Percentiles rank a stretch among this genome's conserved stretches.
Conservation (phyloP, 2,888 invertebrate genomes). For the Drosophila parthenogenetica region DNA sequence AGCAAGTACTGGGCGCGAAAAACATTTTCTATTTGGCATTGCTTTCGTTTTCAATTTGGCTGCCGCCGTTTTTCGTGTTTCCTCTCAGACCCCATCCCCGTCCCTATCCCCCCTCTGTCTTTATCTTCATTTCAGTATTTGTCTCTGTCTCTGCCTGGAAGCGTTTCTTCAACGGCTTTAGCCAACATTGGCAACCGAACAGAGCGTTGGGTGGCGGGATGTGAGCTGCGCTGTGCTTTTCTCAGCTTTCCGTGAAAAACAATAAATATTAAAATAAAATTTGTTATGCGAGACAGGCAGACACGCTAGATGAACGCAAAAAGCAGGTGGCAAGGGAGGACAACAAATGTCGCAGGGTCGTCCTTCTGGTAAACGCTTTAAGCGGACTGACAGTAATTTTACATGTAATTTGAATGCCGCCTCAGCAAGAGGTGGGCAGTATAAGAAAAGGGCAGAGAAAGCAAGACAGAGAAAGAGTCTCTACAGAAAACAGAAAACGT, state of each 20-base stretch:
- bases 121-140: constrained; percentile 38
- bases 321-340: constrained; percentile 18
- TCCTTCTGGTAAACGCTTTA: constrained; percentile 61
- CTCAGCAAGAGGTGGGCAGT: constrained; percentile 8
- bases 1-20: constrained; percentile 46
- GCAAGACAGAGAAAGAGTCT: neutral
- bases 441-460: neutral
- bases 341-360: constrained; percentile 52
- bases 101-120: constrained; percentile 26
- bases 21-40: constrained; percentile 79
- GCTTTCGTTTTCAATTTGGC: constrained; percentile 78
- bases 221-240: constrained; percentile 59
- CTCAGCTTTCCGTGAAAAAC: constrained; percentile 71
- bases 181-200: constrained; percentile 1
- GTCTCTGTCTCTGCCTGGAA: constrained; percentile 46
- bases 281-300: constrained; percentile 69
- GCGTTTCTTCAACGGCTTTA: constrained; percentile 29
- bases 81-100: constrained; percentile 24
- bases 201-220: neutral
- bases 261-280: constrained; percentile 79
- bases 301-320: constrained; percentile 41
- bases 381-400: constrained; percentile 72
- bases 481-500: neutral
- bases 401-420: constrained; percentile 71
- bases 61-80: constrained; percentile 43